Percentiles rank a stretch among this genome's conserved stretches.
phyloP scores from a whole-genome alignment of 2,888 invertebrate genomes.

The Poecilobothrus nobilitatus region DNA sequence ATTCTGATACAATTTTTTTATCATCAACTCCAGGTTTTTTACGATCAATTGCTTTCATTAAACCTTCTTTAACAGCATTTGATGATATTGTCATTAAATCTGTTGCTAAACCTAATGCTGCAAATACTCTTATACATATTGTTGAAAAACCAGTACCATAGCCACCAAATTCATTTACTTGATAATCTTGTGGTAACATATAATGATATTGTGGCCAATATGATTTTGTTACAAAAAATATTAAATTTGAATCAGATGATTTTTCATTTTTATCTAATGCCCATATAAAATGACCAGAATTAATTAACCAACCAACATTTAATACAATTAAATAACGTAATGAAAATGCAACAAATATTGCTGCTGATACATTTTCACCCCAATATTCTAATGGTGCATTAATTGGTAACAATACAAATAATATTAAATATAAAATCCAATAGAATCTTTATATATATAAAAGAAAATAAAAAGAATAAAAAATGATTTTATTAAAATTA shows the following conservation, averaged over 20 bases:
- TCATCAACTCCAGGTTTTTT: conserved; percentile 46
- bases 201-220: conserved; percentile 80
- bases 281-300: conserved; percentile 66
- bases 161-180: conserved; percentile 70
- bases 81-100: conserved; percentile 57
- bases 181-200: conserved; percentile 68
- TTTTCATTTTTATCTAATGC: conserved; percentile 65
- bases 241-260: conserved; percentile 59
- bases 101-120: conserved; percentile 57
- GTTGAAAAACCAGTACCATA: conserved; percentile 62
- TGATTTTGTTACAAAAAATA: conserved; percentile 65
- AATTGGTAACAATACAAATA: conserved; percentile 60
- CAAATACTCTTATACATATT: conserved; percentile 60
- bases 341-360: conserved; percentile 60
- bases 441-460: conserved; percentile 51
- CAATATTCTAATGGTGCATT: conserved; percentile 74
- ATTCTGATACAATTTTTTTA: conserved; percentile 47
- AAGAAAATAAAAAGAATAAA: conserved; percentile 1
- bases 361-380: conserved; percentile 56
- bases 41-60: conserved; percentile 51
- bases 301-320: conserved; percentile 62
- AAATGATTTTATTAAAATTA: conserved; percentile 5
- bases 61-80: conserved; percentile 53
- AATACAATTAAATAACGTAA: conserved; percentile 56
- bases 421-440: conserved; percentile 56